Conservation (phyloP, 2,888 invertebrate species). For the Meta bourneti region DNA sequence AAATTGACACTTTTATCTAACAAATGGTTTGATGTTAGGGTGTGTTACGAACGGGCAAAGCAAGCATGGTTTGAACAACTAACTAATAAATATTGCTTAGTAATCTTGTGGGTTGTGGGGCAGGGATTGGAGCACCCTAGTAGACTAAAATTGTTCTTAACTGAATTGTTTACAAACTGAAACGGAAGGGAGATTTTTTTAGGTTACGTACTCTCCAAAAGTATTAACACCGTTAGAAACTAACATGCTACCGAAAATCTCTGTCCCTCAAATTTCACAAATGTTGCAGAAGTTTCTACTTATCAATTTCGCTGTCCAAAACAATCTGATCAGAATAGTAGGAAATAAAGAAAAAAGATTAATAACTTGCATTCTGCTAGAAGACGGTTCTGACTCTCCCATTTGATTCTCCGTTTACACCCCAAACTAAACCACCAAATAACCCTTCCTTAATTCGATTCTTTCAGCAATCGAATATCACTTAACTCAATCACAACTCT, state of each 20-base stretch:
- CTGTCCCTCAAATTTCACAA: too few relatives aligned
- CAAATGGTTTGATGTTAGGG: too few relatives aligned
- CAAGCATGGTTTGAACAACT: too few relatives aligned
- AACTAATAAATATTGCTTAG: too few relatives aligned
- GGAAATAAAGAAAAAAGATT: neutral
- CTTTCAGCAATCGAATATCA: slow-evolving; percentile 29
- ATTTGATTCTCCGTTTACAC: neutral
- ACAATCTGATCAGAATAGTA: neutral
- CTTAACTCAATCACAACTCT: slow-evolving; percentile 45
- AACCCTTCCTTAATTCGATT: slow-evolving; percentile 36
- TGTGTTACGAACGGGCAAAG: too few relatives aligned
- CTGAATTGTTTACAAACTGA: neutral
- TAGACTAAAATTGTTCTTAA: too few relatives aligned
- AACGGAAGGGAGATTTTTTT: neutral
- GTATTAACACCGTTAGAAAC: too few relatives aligned
- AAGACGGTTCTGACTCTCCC: neutral
- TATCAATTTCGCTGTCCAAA: neutral
- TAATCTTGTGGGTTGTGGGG: too few relatives aligned
- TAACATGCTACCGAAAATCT: too few relatives aligned
- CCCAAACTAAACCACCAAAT: slow-evolving; percentile 34
- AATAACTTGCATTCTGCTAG: neutral
- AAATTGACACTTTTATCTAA: too few relatives aligned
- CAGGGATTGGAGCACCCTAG: too few relatives aligned
- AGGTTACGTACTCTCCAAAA: neutral
- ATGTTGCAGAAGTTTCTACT: too few relatives aligned